Percentiles rank a stretch among this genome's conserved stretches.
Evolutionary conservation across 2,113 vertebrate genomes (phyloP).

Genomic region (Ariopsis seemanni): DNA sequence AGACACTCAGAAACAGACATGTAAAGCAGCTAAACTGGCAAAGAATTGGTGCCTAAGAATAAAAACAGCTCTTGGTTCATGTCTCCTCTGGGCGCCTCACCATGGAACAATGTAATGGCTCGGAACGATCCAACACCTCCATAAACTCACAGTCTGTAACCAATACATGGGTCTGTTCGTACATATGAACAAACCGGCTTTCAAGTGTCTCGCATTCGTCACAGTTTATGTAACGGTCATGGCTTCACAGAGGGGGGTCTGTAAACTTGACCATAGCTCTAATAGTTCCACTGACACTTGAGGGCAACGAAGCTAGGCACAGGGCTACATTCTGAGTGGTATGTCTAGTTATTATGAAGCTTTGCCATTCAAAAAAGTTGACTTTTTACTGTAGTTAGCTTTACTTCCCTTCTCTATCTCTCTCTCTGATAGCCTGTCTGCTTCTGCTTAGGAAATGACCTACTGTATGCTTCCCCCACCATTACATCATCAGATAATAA

Average conservation of each 20-base stretch:
- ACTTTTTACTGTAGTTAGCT: background rate
- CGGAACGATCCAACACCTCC: conserved; percentile 22
- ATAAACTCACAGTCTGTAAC: conserved; percentile 16
- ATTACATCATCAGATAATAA: conserved; percentile 5
- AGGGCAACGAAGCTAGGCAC: background rate
- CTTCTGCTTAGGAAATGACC: background rate
- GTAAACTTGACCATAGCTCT: background rate
- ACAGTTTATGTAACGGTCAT: conserved; percentile 26
- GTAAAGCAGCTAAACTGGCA: conserved; percentile 47
- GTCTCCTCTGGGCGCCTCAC: background rate
- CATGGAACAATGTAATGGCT: conserved; percentile 37
- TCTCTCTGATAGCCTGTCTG: background rate
- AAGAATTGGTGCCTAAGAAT: conserved; percentile 31
- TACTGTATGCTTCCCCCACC: background rate
- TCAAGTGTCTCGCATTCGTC: conserved; percentile 23
- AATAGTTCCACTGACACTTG: background rate
- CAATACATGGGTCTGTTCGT: background rate
- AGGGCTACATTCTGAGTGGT: background rate
- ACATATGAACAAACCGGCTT: background rate
- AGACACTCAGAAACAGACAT: conserved; percentile 10
- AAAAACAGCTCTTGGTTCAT: conserved; percentile 17
- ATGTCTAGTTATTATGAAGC: background rate
- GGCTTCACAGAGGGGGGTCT: background rate
- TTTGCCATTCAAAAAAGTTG: background rate
- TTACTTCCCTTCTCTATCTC: background rate